Evolutionary conservation across 1,140 invertebrate genomes (phyloP), one percentile per base, ranked within the genome.

Genomic region (Drosophila bocqueti): DNA sequence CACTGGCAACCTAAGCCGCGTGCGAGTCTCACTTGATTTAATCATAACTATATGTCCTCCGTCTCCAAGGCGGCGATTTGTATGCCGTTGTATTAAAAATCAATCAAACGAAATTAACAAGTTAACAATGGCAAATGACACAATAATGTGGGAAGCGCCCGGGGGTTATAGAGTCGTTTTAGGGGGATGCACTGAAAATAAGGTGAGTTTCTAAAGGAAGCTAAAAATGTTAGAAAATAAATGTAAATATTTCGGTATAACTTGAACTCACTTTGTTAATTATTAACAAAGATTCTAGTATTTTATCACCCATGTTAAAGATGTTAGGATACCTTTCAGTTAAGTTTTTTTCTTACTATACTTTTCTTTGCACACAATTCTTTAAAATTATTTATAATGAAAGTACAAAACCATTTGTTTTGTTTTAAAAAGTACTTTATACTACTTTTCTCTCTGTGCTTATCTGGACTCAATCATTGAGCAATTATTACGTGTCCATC

Each of bases 31-130:
- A 74, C 65, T 49, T 87, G 84, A 90, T 89, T 89, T 84, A 90
- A 89, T 89, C 81, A 89, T 90, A 89, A 84, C 85, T 90, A 90
- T 72, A 75, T 75, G 67, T 50, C 57, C 73, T 75, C 65, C 74
- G 58, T 55, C 47, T 49, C 31, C 11, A 50, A 57, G 21, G 54
- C 66, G 61, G 71, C 83, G 76, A 77, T 77, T 84, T 61, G 75
- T 71, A 26, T 66, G 79, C 49, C 66, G 57, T 40, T 59, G 85
- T 72, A 90, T 90, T 90, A 82, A 85, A 90, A 90, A 80, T 90
- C 85, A 90, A 90, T 90, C 85, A 90, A 82, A 79, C 59, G 86
- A 90, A 90, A 90, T 90, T 90, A 90, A 90, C 85, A 90, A 90
- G 79, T 90, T 90, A 90, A 90, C 85, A 90, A 90, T 85, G 69